Evolutionary conservation across 2,888 invertebrate species (phyloP).

Genomic region (Agriopis aurantiaria): DNA sequence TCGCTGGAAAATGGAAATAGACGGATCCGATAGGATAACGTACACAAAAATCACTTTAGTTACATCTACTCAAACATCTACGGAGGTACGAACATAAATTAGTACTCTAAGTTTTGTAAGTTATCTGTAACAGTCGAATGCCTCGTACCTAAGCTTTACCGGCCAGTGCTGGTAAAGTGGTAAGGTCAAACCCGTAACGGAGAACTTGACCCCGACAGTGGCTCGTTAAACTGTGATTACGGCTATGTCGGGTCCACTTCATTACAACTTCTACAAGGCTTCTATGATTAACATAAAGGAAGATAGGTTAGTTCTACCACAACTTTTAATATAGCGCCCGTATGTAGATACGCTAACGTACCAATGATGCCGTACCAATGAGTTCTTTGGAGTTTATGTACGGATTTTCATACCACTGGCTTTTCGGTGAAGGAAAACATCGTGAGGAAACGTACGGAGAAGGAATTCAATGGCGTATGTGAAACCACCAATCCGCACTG

Average conservation of each 20-base stretch:
- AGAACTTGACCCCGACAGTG: constrained; percentile 16
- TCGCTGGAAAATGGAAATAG: too few relatives aligned
- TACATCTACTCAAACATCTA: background rate
- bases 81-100: background rate
- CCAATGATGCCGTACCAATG: too few relatives aligned
- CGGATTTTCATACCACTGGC: too few relatives aligned
- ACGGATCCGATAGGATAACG: too few relatives aligned
- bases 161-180: constrained; percentile 1
- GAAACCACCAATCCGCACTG: too few relatives aligned
- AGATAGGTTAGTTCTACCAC: background rate
- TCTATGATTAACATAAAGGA: constrained; percentile 2
- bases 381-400: too few relatives aligned
- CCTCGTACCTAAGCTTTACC: constrained; percentile 10
- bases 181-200: constrained; percentile 26
- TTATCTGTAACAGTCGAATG: background rate
- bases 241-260: constrained; percentile 21
- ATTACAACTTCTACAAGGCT: constrained; percentile 20
- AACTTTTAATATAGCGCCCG: too few relatives aligned
- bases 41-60: background rate
- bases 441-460: too few relatives aligned
- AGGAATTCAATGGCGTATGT: too few relatives aligned
- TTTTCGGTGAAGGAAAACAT: too few relatives aligned
- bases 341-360: too few relatives aligned
- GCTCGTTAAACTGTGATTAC: constrained; percentile 28
- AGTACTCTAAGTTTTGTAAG: background rate